phyloP scores from a whole-genome alignment of 2,113 vertebrate species.

The Ceyx cyanopectus region DNA sequence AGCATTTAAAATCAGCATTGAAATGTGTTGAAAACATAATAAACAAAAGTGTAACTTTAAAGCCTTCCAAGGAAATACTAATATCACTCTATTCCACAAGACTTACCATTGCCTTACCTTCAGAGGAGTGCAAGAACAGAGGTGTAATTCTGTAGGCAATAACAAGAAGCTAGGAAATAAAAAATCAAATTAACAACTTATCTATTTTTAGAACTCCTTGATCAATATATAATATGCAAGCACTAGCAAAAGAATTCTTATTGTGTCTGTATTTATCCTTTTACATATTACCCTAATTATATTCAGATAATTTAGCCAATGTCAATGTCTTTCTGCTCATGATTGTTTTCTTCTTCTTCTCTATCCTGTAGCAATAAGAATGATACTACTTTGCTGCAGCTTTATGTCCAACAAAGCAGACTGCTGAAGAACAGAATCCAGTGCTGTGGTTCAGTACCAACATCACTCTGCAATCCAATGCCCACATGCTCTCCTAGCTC shows the following conservation, averaged over 20 bases:
- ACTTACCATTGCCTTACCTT: background rate
- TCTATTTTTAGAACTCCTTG: conserved; percentile 24
- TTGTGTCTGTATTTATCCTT: background rate
- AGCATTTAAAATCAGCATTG: background rate
- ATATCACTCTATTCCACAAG: background rate
- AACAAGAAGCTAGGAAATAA: conserved; percentile 33
- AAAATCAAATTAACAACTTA: background rate
- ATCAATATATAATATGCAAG: conserved; percentile 26
- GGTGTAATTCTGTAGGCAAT: background rate
- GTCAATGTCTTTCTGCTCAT: background rate
- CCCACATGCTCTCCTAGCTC: background rate
- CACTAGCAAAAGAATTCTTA: background rate
- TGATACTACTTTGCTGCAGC: background rate
- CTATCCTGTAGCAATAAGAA: fast-evolving
- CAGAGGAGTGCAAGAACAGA: background rate
- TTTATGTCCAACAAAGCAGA: background rate
- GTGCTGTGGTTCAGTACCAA: background rate
- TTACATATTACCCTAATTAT: background rate
- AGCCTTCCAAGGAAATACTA: background rate
- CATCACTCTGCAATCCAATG: background rate
- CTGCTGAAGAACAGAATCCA: background rate
- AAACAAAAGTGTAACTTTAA: background rate
- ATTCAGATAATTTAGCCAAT: background rate
- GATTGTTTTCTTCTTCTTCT: background rate
- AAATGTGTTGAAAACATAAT: background rate